Percentiles rank a stretch among this genome's conserved stretches.
phyloP scores from a whole-genome alignment of 2,113 vertebrate genomes.

The Thymallus thymallus region DNA sequence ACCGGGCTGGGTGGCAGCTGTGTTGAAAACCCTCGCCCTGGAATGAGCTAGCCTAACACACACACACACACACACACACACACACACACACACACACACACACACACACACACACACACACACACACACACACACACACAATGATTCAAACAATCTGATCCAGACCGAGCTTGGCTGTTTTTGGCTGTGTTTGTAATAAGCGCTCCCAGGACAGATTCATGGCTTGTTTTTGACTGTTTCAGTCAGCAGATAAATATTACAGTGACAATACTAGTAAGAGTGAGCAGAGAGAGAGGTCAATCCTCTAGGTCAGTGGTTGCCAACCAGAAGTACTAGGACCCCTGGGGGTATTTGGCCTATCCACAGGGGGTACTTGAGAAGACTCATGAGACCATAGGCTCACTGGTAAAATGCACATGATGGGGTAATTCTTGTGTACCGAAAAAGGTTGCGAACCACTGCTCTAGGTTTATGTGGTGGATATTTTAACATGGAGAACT shows the following conservation, averaged over 20 bases:
- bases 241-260: slow-evolving; percentile 50
- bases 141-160: too few relatives aligned
- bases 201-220: slow-evolving; percentile 53
- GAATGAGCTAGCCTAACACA: not conserved
- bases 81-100: too few relatives aligned
- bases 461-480: not conserved
- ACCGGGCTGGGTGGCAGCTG: slow-evolving; percentile 64
- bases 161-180: too few relatives aligned
- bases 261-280: slow-evolving; percentile 34
- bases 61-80: not conserved
- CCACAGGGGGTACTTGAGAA: too few relatives aligned
- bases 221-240: slow-evolving; percentile 37
- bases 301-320: not conserved
- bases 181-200: slow-evolving; percentile 45
- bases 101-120: too few relatives aligned
- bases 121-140: too few relatives aligned
- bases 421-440: too few relatives aligned
- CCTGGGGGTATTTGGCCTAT: too few relatives aligned
- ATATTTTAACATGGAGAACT: not conserved
- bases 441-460: too few relatives aligned
- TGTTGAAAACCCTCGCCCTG: slow-evolving; percentile 39
- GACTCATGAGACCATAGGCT: too few relatives aligned
- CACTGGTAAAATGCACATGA: too few relatives aligned
- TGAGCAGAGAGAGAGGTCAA: slow-evolving; percentile 7
- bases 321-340: too few relatives aligned